Evolutionary conservation across 2,113 vertebrate genomes (phyloP).

Genomic region (Mormoops blainvillei): DNA sequence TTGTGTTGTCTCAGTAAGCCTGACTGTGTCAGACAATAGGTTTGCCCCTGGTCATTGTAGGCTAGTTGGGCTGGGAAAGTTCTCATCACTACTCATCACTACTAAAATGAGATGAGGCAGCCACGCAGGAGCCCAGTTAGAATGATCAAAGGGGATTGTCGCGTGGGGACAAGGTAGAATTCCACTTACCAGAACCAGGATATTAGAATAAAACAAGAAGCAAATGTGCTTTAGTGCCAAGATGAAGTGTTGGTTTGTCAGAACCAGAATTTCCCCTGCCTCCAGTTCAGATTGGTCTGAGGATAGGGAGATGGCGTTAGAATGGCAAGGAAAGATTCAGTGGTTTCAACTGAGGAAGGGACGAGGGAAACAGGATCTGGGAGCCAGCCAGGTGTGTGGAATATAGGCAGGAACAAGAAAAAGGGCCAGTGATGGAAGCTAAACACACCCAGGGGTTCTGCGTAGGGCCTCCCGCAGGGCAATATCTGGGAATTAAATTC

Average conservation of each 20-base stretch:
- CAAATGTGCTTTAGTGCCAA: background rate
- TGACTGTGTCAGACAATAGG: background rate
- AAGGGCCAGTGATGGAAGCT: background rate
- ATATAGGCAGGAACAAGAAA: background rate
- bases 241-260: background rate
- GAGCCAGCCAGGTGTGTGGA: background rate
- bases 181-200: background rate
- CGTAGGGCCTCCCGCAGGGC: background rate
- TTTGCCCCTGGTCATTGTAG: background rate
- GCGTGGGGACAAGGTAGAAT: background rate
- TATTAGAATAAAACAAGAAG: background rate
- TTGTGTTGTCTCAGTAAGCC: background rate
- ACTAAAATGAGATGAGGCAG: background rate
- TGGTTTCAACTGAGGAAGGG: background rate
- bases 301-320: background rate
- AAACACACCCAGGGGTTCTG: accelerated
- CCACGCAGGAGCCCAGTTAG: background rate
- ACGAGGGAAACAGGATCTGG: background rate
- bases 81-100: background rate
- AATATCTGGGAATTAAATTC: background rate
- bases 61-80: background rate
- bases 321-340: background rate
- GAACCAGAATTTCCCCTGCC: background rate
- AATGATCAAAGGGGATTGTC: background rate
- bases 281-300: background rate